Conservation (phyloP, 2,113 vertebrate genomes). For the Mugil cephalus region DNA sequence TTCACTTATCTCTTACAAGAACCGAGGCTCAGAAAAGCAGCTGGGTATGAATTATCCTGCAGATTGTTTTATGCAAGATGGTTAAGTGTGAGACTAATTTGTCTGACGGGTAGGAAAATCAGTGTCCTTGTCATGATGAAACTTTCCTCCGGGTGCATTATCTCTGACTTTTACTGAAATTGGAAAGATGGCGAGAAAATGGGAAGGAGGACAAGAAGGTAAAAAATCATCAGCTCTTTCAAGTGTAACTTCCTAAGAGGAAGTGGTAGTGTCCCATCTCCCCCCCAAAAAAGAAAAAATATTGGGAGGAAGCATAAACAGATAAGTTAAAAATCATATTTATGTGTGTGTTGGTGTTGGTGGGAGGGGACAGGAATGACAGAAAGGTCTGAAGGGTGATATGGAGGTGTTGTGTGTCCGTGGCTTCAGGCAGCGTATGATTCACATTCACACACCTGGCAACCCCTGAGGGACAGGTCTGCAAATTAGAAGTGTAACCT, state of each 20-base stretch:
- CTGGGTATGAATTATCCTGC: constrained; percentile 40
- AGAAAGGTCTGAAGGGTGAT: constrained; percentile 12
- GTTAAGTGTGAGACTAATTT: constrained; percentile 41
- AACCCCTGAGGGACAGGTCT: constrained; percentile 42
- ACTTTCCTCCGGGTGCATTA: constrained; percentile 23
- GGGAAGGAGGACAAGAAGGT: neutral
- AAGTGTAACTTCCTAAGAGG: neutral
- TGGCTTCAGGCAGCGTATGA: constrained; percentile 36
- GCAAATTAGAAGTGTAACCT: constrained; percentile 55
- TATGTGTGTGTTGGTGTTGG: constrained; percentile 4
- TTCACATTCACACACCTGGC: constrained; percentile 54
- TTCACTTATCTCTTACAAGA: constrained; percentile 42
- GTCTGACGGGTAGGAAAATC: constrained; percentile 46
- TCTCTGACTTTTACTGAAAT: neutral
- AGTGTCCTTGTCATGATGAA: constrained; percentile 20
- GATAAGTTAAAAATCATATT: neutral
- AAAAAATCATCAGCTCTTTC: neutral
- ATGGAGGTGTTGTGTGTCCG: constrained; percentile 51
- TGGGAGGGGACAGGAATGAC: constrained; percentile 6
- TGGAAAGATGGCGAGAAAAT: constrained; percentile 4
- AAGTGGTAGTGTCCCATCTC: neutral
- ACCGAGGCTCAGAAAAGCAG: constrained; percentile 24
- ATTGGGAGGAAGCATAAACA: neutral
- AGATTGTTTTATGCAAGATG: constrained; percentile 64
- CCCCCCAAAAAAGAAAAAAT: neutral